A percentile compares a stretch with the other conserved stretches of the same genome.
Evolutionary conservation across 2,888 invertebrate species (phyloP).

Genomic region (Rotaria macrura): DNA sequence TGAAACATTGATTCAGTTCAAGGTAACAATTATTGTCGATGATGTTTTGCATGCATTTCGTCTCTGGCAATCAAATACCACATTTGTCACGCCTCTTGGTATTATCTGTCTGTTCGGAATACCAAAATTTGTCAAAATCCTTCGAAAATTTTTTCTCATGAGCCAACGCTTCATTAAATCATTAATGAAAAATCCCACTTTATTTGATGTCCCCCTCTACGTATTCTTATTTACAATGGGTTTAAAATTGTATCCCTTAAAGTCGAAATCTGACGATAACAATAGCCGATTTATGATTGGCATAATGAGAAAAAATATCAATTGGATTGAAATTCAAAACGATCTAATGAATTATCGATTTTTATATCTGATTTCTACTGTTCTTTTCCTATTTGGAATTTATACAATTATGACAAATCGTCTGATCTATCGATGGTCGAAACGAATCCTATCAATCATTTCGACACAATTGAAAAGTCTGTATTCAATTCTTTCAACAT

Average conservation of each 20-base stretch:
- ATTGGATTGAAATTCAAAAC: neutral
- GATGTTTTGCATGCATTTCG: neutral
- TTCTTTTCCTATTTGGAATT: neutral
- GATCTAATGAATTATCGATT: neutral
- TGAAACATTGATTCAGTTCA: neutral
- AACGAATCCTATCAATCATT: neutral
- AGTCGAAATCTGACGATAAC: no score
- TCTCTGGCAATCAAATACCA: neutral
- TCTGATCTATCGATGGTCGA: neutral
- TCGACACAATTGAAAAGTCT: neutral
- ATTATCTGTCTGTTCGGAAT: neutral
- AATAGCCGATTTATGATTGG: no score
- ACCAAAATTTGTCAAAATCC: neutral
- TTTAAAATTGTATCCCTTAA: neutral
- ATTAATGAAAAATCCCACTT: neutral
- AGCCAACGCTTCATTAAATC: neutral
- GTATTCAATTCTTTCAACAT: neutral
- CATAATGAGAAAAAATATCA: neutral
- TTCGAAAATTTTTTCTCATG: neutral
- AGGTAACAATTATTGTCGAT: neutral
- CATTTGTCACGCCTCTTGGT: neutral
- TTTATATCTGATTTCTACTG: neutral
- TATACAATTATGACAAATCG: neutral
- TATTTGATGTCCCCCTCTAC: neutral
- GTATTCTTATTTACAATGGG: neutral